Evolutionary conservation across 2,888 invertebrate species (phyloP).

Genomic region (Autographa gamma): DNA sequence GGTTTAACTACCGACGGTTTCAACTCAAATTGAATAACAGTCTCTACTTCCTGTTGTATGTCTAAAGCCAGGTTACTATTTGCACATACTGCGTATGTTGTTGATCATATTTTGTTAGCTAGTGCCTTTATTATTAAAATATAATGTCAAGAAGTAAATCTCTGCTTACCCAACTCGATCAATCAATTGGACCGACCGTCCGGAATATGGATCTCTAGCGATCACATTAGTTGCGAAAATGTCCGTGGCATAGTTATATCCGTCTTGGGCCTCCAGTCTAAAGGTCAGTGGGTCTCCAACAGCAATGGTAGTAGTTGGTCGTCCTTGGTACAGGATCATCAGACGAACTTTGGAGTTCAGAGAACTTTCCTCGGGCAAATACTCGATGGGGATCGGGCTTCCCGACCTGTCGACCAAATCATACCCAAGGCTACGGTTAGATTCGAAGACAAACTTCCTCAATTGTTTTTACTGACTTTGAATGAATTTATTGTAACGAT

Average conservation of each 20-base stretch:
- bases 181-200: slow-evolving; percentile 96
- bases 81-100: too few relatives aligned
- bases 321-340: slow-evolving; percentile 95
- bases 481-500: slow-evolving; percentile 70
- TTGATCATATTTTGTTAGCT: too few relatives aligned
- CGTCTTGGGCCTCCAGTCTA: slow-evolving; percentile 96
- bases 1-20: not conserved
- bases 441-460: slow-evolving; percentile 67
- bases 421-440: slow-evolving; percentile 85
- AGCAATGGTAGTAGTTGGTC: slow-evolving; percentile 97
- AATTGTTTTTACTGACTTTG: slow-evolving; percentile 72
- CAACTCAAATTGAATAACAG: not conserved
- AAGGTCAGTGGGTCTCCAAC: slow-evolving; percentile 97
- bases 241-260: slow-evolving; percentile 95
- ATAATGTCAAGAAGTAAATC: too few relatives aligned
- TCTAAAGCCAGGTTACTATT: too few relatives aligned
- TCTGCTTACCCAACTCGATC: slow-evolving; percentile 94
- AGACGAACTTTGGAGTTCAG: slow-evolving; percentile 96
- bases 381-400: slow-evolving; percentile 97
- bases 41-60: too few relatives aligned
- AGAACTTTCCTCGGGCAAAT: slow-evolving; percentile 96
- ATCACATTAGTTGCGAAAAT: slow-evolving; percentile 98
- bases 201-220: slow-evolving; percentile 97
- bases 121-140: too few relatives aligned
- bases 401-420: slow-evolving; percentile 92